A percentile compares a stretch with the other conserved stretches of the same genome.
Conservation (phyloP, 2,113 vertebrate species). For the Galbula dea region DNA sequence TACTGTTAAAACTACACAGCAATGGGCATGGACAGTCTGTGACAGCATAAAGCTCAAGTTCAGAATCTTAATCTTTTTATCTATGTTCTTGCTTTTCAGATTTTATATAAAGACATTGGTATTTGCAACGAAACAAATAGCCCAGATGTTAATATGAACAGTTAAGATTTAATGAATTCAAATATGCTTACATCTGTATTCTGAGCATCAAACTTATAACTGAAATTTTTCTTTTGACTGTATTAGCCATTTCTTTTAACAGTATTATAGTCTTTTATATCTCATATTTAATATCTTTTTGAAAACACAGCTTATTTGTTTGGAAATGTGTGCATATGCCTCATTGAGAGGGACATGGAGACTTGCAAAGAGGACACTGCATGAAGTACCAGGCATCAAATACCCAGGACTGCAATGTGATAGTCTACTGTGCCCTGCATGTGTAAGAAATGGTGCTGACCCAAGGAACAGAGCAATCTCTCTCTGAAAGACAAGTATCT, state of each 20-base stretch:
- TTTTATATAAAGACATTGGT: background rate
- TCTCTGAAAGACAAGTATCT: background rate
- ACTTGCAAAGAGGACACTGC: constrained; percentile 27
- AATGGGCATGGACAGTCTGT: too few relatives aligned
- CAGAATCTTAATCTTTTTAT: background rate
- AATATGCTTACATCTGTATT: background rate
- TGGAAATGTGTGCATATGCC: constrained; percentile 93
- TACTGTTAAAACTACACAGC: background rate
- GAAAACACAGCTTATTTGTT: constrained; percentile 86
- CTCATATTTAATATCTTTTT: constrained; percentile 1
- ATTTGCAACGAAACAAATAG: background rate
- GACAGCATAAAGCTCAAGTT: background rate
- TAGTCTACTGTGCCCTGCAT: constrained; percentile 48
- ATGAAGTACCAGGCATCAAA: constrained; percentile 36
- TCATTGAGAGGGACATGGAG: constrained; percentile 76
- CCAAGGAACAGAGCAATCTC: background rate
- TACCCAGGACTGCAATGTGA: constrained; percentile 40
- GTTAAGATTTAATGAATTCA: background rate
- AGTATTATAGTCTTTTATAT: background rate
- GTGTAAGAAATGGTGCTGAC: constrained; percentile 69
- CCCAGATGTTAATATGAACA: background rate
- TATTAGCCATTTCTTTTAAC: background rate
- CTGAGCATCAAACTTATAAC: background rate
- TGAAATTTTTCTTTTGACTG: background rate
- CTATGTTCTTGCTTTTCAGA: background rate